A percentile compares a stretch with the other conserved stretches of the same genome.
phyloP scores from a whole-genome alignment of 2,888 invertebrate genomes.

The Lithophane semibrunnea region DNA sequence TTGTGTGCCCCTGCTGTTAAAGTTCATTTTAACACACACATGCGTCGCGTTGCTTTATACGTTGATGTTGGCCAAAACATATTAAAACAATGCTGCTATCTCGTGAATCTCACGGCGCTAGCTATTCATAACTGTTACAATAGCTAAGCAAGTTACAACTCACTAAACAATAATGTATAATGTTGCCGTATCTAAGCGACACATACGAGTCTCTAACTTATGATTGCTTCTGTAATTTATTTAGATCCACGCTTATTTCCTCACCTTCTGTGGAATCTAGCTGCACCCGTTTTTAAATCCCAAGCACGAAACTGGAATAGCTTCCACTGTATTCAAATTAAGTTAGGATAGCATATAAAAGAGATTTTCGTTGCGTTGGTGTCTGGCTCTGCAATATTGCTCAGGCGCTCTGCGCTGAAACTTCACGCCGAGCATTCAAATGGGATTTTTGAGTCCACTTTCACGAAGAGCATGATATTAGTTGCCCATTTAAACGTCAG shows the following conservation, averaged over 20 bases:
- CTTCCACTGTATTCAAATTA: slow-evolving; percentile 66
- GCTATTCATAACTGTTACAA: slow-evolving; percentile 39
- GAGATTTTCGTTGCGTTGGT: slow-evolving; percentile 64
- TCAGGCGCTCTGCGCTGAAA: slow-evolving; percentile 54
- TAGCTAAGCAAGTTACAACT: slow-evolving; percentile 16
- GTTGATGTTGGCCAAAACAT: slow-evolving; percentile 13
- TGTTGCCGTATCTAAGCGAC: not conserved
- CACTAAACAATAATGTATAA: slow-evolving; percentile 19
- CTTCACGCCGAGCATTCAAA: slow-evolving; percentile 65
- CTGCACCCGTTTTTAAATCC: slow-evolving; percentile 52
- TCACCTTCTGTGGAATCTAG: slow-evolving; percentile 29
- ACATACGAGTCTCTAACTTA: slow-evolving; percentile 7
- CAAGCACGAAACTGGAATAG: slow-evolving; percentile 55
- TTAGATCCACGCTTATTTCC: slow-evolving; percentile 42
- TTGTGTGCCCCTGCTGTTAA: not conserved
- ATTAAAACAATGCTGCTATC: slow-evolving; percentile 14
- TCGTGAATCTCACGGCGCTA: slow-evolving; percentile 13
- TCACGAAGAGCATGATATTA: slow-evolving; percentile 65
- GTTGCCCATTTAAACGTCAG: slow-evolving; percentile 64
- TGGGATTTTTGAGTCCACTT: slow-evolving; percentile 66
- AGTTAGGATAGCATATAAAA: slow-evolving; percentile 65
- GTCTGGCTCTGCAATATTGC: slow-evolving; percentile 56
- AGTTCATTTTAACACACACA: slow-evolving; percentile 12
- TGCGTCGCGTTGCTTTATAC: not conserved
- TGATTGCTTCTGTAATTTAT: slow-evolving; percentile 53